A percentile compares a stretch with the other conserved stretches of the same genome.
Conservation (phyloP, 2,797 vertebrate genomes). For the Tenualosa thibaudeaui region DNA sequence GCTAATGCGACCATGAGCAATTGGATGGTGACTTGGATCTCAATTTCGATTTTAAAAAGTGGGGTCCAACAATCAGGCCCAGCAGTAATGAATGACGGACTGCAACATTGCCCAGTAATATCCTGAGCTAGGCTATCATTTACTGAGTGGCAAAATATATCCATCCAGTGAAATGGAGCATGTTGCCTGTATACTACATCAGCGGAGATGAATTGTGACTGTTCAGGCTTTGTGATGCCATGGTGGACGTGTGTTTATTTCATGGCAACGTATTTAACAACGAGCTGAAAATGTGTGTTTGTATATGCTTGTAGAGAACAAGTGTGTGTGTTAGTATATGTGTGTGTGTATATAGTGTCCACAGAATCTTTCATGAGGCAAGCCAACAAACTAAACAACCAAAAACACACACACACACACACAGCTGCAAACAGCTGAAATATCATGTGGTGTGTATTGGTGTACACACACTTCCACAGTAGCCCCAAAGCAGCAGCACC, state of each 20-base stretch:
- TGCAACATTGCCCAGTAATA: not conserved
- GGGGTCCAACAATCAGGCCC: not conserved
- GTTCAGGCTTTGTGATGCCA: not conserved
- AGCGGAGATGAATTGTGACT: not conserved
- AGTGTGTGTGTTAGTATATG: not conserved
- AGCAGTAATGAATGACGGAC: not conserved
- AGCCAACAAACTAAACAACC: too few species aligned
- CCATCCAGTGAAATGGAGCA: not conserved
- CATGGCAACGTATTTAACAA: not conserved
- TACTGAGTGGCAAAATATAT: not conserved
- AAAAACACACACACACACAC: not conserved
- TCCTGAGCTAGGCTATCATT: not conserved
- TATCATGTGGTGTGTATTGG: not conserved
- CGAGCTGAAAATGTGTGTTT: not conserved
- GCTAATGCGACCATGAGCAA: slow-evolving; percentile 15
- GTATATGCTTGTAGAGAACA: not conserved
- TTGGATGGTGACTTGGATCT: not conserved
- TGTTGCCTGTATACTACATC: not conserved
- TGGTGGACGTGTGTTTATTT: not conserved
- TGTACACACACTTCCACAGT: not conserved
- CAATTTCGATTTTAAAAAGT: not conserved
- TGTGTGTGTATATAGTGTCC: not conserved
- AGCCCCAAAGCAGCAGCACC: not conserved
- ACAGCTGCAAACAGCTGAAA: not conserved
- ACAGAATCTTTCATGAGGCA: too few species aligned